A percentile compares a stretch with the other conserved stretches of the same genome.
Conservation (phyloP, 1,140 invertebrate genomes). For the Lerema accius region DNA sequence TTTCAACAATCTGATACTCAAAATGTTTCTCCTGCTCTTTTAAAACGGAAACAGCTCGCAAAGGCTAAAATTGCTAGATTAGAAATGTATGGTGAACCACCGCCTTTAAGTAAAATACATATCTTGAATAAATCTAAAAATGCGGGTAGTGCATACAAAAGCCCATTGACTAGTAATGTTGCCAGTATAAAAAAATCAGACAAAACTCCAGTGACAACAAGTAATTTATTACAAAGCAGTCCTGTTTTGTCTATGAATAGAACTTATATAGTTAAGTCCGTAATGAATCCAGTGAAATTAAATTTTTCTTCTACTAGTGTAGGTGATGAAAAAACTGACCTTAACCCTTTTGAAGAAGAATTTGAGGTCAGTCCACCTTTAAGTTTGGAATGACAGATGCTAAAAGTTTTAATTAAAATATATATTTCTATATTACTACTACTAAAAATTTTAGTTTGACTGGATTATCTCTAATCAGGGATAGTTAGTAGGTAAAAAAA, state of each 20-base stretch:
- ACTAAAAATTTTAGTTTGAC: no score
- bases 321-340: slow-evolving; percentile 37
- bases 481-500: no score
- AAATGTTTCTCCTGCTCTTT: slow-evolving; percentile 47
- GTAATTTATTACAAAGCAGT: slow-evolving; percentile 36
- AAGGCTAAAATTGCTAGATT: slow-evolving; percentile 69
- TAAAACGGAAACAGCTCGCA: slow-evolving; percentile 56
- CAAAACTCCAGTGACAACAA: slow-evolving; percentile 26
- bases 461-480: no score
- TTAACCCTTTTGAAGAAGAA: slow-evolving; percentile 67
- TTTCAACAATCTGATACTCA: slow-evolving; percentile 61
- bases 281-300: slow-evolving; percentile 63
- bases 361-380: slow-evolving; percentile 75
- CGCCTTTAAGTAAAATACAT: slow-evolving; percentile 64
- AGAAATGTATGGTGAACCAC: slow-evolving; percentile 77
- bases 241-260: slow-evolving; percentile 49
- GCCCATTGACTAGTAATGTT: slow-evolving; percentile 59
- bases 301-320: slow-evolving; percentile 47
- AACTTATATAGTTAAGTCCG: slow-evolving; percentile 43
- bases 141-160: slow-evolving; percentile 60
- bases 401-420: no score
- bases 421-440: no score
- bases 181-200: slow-evolving; percentile 39
- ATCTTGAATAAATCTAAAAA: slow-evolving; percentile 66
- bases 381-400: slow-evolving; percentile 68